phyloP scores from a whole-genome alignment of 2,888 invertebrate genomes.

The Polylopha cassiicola region DNA sequence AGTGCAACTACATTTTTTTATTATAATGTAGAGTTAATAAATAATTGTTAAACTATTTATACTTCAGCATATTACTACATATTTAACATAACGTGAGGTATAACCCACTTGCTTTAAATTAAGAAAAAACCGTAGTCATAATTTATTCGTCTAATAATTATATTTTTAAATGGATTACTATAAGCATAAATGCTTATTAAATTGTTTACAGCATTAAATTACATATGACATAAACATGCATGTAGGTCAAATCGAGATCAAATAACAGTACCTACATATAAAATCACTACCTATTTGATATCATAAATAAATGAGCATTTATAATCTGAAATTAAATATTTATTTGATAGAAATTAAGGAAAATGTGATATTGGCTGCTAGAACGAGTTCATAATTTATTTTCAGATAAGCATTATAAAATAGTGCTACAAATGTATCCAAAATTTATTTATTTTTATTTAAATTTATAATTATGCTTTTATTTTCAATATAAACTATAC shows the following conservation, averaged over 20 bases:
- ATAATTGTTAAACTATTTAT: too few relatives aligned
- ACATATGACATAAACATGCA: background rate
- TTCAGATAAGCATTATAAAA: conserved; percentile 10
- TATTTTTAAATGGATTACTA: too few relatives aligned
- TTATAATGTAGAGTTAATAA: too few relatives aligned
- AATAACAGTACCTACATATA: conserved; percentile 7
- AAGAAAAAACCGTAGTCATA: too few relatives aligned
- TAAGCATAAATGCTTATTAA: background rate
- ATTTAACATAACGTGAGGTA: too few relatives aligned
- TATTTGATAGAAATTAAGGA: conserved; percentile 14
- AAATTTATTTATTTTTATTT: conserved; percentile 1
- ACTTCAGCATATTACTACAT: too few relatives aligned
- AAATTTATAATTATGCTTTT: background rate
- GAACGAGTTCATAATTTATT: conserved; percentile 4
- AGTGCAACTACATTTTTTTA: too few relatives aligned
- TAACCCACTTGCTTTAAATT: too few relatives aligned
- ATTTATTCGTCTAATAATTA: too few relatives aligned
- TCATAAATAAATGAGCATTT: background rate
- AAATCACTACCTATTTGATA: background rate
- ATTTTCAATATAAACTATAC: conserved; percentile 2
- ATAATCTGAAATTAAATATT: conserved; percentile 4
- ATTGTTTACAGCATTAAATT: background rate
- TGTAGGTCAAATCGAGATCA: conserved; percentile 14
- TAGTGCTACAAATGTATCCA: conserved; percentile 9
- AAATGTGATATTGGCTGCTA: conserved; percentile 23